These are phyloP conservation scores for Cepphus grylle DNA, from an alignment of 2,113 vertebrate genomes.

Conservation along the genomic window DNA sequence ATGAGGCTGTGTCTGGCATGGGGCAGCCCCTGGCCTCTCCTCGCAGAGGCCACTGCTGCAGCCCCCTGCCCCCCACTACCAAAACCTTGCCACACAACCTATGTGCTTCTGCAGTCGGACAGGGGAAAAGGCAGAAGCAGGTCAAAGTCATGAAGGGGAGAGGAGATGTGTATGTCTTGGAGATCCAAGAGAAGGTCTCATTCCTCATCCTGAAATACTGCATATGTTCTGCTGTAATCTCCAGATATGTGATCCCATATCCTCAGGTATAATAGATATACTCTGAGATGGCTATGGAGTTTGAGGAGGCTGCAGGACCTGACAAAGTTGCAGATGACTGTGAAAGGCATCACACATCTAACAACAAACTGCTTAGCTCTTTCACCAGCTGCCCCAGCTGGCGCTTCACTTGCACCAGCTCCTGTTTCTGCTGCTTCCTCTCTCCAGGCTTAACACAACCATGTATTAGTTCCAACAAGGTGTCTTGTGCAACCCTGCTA, in stretches of 20 bases:
- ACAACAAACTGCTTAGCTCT: background rate
- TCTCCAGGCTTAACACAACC: background rate
- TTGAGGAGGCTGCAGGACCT: background rate
- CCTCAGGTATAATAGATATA: background rate
- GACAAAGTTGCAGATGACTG: background rate
- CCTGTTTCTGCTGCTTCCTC: background rate
- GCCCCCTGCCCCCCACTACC: fast-evolving
- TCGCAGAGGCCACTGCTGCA: background rate
- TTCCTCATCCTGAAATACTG: background rate
- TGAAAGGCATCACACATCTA: background rate
- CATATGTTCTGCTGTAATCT: background rate
- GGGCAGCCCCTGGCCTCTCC: background rate
- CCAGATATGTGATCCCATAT: background rate
- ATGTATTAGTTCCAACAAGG: background rate
- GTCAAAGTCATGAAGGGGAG: background rate
- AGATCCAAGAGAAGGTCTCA: background rate
- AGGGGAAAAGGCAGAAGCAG: background rate
- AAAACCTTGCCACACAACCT: background rate
- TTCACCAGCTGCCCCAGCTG: background rate
- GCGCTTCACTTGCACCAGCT: background rate
- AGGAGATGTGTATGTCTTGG: background rate
- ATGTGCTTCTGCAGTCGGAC: background rate
- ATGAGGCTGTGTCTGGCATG: background rate
- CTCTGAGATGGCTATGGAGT: background rate
- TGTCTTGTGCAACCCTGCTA: background rate